Percentiles rank a stretch among this genome's conserved stretches.
These are phyloP conservation scores for Troilus luridus DNA, from an alignment of 2,888 invertebrate species.

Conservation along the genomic window DNA sequence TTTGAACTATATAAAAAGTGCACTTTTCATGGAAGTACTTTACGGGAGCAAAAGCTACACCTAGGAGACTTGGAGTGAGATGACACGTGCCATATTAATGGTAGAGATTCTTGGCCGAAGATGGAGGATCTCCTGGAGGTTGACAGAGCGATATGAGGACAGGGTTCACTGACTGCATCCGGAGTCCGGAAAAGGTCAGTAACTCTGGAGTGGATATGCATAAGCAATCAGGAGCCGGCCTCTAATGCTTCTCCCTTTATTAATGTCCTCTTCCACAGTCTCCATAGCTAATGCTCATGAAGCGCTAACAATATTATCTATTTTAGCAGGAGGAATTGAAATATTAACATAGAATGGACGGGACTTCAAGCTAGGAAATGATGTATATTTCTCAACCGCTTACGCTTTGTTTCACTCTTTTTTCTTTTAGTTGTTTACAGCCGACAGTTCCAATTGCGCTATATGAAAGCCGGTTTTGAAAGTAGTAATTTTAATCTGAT, in stretches of 20 bases:
- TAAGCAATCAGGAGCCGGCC: constrained; percentile 9
- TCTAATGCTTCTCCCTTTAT: not conserved
- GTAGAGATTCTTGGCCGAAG: not conserved
- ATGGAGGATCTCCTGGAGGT: not conserved
- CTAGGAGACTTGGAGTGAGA: not conserved
- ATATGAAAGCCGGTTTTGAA: too few relatives aligned
- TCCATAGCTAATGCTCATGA: not conserved
- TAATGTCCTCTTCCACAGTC: not conserved
- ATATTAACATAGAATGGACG: constrained; percentile 27
- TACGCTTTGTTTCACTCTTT: not conserved
- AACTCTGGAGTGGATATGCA: constrained; percentile 23
- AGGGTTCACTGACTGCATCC: constrained; percentile 30
- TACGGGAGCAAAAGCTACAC: not conserved
- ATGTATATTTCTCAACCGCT: not conserved
- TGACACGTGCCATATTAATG: not conserved
- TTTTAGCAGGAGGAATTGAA: not conserved
- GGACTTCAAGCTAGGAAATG: not conserved
- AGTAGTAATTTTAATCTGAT: too few relatives aligned
- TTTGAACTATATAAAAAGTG: too few relatives aligned
- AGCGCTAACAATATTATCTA: not conserved
- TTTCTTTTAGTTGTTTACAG: too few relatives aligned
- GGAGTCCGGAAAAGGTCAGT: constrained; percentile 46
- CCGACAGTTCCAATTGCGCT: too few relatives aligned
- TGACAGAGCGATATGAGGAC: constrained; percentile 28
- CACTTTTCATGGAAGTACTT: too few relatives aligned